phyloP scores from a whole-genome alignment of 2,797 vertebrate species.

The Halcyon leucocephala region DNA sequence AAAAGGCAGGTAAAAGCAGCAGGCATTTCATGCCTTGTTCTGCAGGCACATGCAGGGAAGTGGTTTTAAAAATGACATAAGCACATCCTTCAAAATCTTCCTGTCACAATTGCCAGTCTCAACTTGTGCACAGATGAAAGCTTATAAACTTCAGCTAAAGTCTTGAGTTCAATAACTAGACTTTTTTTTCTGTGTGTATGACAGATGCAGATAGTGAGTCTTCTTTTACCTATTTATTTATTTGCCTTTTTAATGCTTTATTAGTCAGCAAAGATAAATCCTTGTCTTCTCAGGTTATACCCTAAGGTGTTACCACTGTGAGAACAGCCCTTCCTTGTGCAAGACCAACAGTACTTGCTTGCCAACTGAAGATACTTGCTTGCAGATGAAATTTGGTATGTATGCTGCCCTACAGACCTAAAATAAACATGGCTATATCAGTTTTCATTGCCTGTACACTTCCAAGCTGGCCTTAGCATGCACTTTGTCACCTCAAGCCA shows the following conservation, averaged over 20 bases:
- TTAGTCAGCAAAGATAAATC: background rate
- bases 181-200: background rate
- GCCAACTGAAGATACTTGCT: slow-evolving; percentile 15
- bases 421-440: background rate
- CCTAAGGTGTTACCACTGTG: slow-evolving; percentile 65
- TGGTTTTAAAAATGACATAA: background rate
- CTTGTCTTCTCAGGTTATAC: slow-evolving; percentile 32
- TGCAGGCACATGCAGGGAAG: background rate
- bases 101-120: background rate
- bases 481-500: background rate
- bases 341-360: slow-evolving; percentile 50
- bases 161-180: background rate
- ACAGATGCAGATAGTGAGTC: background rate
- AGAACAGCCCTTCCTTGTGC: slow-evolving; percentile 40
- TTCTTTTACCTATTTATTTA: background rate
- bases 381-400: slow-evolving; percentile 68
- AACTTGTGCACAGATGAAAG: background rate
- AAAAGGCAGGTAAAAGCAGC: background rate
- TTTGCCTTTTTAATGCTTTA: background rate
- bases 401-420: background rate
- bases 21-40: background rate
- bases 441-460: background rate
- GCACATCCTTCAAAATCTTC: background rate
- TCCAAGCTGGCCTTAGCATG: background rate
- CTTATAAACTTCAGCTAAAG: background rate